Percentiles rank a stretch among this genome's conserved stretches.
phyloP scores from a whole-genome alignment of 1,140 invertebrate genomes.

The Anastrepha ludens region DNA sequence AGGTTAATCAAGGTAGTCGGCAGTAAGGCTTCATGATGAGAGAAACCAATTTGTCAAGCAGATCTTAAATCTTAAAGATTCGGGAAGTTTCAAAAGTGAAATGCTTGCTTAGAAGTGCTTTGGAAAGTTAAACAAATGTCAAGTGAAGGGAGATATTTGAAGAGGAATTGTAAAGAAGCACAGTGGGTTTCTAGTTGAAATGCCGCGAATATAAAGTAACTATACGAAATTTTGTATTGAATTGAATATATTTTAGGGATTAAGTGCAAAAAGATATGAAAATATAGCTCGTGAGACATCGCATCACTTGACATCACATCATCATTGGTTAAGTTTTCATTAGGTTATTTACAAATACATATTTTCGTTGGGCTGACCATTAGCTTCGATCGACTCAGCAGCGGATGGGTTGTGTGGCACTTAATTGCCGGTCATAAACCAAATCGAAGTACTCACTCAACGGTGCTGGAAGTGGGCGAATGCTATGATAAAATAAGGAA shows the following conservation, averaged over 20 bases:
- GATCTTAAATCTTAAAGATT: slow-evolving; percentile 26
- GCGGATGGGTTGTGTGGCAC: slow-evolving; percentile 71
- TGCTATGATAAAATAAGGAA: slow-evolving; percentile 75
- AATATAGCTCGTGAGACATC: too few species aligned
- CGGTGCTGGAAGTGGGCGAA: slow-evolving; percentile 75
- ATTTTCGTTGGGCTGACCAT: slow-evolving; percentile 69
- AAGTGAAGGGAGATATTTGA: not conserved
- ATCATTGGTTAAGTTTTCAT: too few species aligned
- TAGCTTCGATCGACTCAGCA: slow-evolving; percentile 66
- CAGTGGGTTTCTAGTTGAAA: too few species aligned
- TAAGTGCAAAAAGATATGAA: too few species aligned
- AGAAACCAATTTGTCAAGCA: slow-evolving; percentile 42
- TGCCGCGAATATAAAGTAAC: too few species aligned
- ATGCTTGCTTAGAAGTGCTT: not conserved
- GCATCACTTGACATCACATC: too few species aligned
- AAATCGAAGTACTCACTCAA: slow-evolving; percentile 65
- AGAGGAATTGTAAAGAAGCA: not conserved
- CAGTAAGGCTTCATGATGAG: not conserved
- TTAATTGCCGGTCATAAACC: slow-evolving; percentile 69
- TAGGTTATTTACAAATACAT: slow-evolving; percentile 59
- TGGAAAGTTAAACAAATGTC: not conserved
- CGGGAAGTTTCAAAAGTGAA: not conserved
- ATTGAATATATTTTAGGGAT: too few species aligned
- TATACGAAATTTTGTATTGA: too few species aligned
- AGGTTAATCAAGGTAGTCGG: not conserved